phyloP scores from a whole-genome alignment of 2,113 vertebrate genomes.

The Elephantulus edwardii region DNA sequence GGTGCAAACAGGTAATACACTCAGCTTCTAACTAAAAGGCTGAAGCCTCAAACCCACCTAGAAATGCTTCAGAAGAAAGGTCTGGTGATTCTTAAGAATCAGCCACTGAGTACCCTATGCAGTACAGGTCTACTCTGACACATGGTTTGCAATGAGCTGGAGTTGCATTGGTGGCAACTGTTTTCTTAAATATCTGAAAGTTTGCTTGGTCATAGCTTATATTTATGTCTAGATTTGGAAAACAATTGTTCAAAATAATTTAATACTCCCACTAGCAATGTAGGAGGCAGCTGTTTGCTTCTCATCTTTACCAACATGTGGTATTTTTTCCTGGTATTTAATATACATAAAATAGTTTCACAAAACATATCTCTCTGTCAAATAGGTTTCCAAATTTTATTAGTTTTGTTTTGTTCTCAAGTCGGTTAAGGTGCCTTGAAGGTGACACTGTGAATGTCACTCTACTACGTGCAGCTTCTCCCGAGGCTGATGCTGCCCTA shows the following conservation, averaged over 20 bases:
- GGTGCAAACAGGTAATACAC: background rate
- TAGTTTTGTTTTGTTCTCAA: slow-evolving; percentile 3
- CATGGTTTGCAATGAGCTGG: background rate
- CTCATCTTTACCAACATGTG: background rate
- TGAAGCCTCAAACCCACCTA: background rate
- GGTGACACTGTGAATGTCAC: background rate
- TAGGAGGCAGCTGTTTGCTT: background rate
- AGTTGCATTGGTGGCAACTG: too few relatives aligned
- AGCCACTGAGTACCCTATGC: background rate
- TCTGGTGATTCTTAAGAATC: background rate
- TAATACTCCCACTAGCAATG: background rate
- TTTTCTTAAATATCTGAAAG: background rate
- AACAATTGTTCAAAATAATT: background rate
- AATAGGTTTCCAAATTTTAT: slow-evolving; percentile 16
- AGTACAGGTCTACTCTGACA: background rate
- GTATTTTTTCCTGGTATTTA: slow-evolving; percentile 37
- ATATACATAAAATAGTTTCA: slow-evolving; percentile 20
- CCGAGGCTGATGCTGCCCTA: background rate
- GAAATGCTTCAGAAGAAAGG: background rate
- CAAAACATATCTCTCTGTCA: background rate
- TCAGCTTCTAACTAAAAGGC: background rate
- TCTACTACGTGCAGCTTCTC: background rate
- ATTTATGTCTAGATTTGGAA: background rate
- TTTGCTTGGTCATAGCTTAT: background rate
- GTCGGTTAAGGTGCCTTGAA: background rate